Percentiles rank a stretch among this genome's conserved stretches.
Evolutionary conservation across 2,113 vertebrate species (phyloP).

Genomic region (Cnemophilus loriae): DNA sequence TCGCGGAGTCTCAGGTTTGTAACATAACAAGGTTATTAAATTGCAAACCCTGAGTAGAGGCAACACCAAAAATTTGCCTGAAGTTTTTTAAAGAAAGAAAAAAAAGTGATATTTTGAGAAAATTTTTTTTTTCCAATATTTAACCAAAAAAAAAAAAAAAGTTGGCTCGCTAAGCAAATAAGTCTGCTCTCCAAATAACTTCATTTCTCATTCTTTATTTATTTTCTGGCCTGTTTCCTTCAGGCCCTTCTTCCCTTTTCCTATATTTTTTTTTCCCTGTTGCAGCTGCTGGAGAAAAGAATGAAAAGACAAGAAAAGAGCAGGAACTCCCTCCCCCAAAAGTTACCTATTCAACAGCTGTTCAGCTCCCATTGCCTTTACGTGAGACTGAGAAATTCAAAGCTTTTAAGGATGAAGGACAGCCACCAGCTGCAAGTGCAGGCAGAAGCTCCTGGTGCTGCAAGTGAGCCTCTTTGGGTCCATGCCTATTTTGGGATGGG

Average conservation of each 20-base stretch:
- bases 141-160: not conserved
- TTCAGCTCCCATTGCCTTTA: not conserved
- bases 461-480: not conserved
- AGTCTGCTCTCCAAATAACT: not conserved
- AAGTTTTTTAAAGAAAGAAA: not conserved
- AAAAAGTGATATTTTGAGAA: not conserved
- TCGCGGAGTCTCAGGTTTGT: not conserved
- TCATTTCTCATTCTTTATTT: not conserved
- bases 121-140: not conserved
- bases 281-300: not conserved
- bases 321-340: not conserved
- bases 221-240: not conserved
- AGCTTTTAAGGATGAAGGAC: not conserved
- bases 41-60: not conserved
- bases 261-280: not conserved
- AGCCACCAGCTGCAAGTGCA: rapidly evolving
- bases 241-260: not conserved
- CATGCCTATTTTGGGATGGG: not conserved
- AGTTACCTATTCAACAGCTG: not conserved
- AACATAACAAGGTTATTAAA: not conserved
- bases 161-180: not conserved
- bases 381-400: not conserved
- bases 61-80: not conserved
- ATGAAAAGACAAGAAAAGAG: not conserved
- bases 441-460: not conserved